Base-by-base conservation (phyloP, 2,888 invertebrate genomes). In the Aspidapion aeneum region DNA sequence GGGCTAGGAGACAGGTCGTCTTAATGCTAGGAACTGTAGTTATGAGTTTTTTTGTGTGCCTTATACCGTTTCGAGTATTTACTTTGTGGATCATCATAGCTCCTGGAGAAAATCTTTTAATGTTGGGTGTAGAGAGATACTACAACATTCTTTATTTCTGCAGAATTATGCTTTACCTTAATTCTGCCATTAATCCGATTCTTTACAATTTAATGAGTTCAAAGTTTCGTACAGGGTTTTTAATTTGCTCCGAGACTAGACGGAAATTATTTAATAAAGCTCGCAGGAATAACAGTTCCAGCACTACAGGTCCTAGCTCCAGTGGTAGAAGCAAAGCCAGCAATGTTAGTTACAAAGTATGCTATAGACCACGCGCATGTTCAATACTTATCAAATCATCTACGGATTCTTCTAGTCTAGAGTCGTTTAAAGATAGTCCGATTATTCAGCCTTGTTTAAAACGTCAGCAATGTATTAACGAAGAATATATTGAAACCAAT, bases 151-250 rank as follows among this genome's bases (percentile, higher is more conserved):
- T 95, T 35, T 93, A 91, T 77, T 92, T 94, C 76, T 90, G 91
- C 67, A 85, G 95, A 69, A 88, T 93, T 57, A 91, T 95, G 90
- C 82, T 93, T 60, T 95, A 94, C 74, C 83, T 94, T 66, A 95
- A 96, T 79, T 94, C 94, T 1, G 94, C 94, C 51, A 86, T 94
- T 69, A 95, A 96, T 79, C 95, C 95, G 0, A 90, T 95, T 70
- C 82, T 96, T n/a, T 96, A 96, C 77, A 95, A 94, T 77, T 82
- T 95, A 67, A 93, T 95, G 90, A 94, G 93, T 52, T 92, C 93
- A 1, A 94, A 94, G 80, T 96, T 96, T 76, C 87, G 95, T 1
- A 85, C 88, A 62, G 93, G 92, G 0, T 93, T 93, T 73, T 82
- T 88, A 62, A 83, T 91, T 0, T 90, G 88, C 73, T 84, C 86